A percentile compares a stretch with the other conserved stretches of the same genome.
Conservation (phyloP, 1,140 invertebrate genomes). For the Panonychus citri region DNA sequence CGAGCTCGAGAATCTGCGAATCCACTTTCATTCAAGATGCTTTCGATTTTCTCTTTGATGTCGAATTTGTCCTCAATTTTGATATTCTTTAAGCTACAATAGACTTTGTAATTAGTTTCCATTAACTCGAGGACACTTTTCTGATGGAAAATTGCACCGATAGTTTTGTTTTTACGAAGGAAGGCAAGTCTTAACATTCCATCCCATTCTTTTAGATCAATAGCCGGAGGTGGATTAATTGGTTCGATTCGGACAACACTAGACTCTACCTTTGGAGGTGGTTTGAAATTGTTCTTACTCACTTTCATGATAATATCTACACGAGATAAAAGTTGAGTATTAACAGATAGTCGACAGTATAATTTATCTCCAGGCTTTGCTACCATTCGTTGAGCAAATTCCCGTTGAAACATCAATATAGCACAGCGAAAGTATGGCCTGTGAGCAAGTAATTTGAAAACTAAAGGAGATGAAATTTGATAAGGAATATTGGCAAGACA, state of each 20-base stretch:
- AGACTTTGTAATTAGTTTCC: slow-evolving; percentile 73
- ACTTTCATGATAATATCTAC: slow-evolving; percentile 96
- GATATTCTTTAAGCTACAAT: slow-evolving; percentile 63
- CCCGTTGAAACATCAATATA: slow-evolving; percentile 93
- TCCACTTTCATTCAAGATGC: slow-evolving; percentile 36
- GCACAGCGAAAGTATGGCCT: slow-evolving; percentile 58
- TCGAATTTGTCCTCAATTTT: slow-evolving; percentile 54
- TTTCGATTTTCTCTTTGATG: slow-evolving; percentile 56
- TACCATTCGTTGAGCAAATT: slow-evolving; percentile 89
- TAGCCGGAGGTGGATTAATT: slow-evolving; percentile 76
- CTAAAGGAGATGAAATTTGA: slow-evolving; percentile 88
- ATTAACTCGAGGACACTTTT: slow-evolving; percentile 52
- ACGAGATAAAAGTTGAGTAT: slow-evolving; percentile 78
- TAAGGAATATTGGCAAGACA: slow-evolving; percentile 99
- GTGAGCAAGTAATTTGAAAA: slow-evolving; percentile 90
- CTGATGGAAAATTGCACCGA: slow-evolving; percentile 61
- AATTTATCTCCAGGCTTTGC: slow-evolving; percentile 93
- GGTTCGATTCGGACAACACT: slow-evolving; percentile 95
- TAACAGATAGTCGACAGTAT: slow-evolving; percentile 86
- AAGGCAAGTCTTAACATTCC: slow-evolving; percentile 82
- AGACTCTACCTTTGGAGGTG: slow-evolving; percentile 95
- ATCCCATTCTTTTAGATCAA: slow-evolving; percentile 96
- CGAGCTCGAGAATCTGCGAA: slow-evolving; percentile 60
- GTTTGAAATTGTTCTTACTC: slow-evolving; percentile 92
- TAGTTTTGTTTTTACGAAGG: slow-evolving; percentile 80